Evolutionary conservation across 2,797 vertebrate species (phyloP).

Genomic region (Columba guinea): DNA sequence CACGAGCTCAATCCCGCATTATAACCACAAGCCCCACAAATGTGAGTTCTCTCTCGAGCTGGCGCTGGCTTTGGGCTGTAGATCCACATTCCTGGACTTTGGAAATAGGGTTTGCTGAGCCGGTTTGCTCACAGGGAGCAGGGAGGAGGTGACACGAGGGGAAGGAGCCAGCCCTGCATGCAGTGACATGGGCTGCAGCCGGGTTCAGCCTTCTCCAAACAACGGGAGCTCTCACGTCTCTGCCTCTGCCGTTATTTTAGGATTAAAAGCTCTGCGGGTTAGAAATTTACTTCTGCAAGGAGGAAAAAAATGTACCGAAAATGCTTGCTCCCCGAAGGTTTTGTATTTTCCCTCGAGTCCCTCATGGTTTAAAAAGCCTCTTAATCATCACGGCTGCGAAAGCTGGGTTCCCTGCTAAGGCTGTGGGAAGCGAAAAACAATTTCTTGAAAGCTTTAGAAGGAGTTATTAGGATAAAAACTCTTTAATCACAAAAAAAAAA

Average conservation of each 20-base stretch:
- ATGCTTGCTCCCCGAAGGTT: not conserved
- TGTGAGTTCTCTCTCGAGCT: not conserved
- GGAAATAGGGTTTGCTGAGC: not conserved
- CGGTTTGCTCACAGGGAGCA: not conserved
- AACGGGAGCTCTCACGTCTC: constrained; percentile 26
- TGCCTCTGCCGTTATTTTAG: constrained; percentile 71
- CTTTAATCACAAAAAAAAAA: not conserved
- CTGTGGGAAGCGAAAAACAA: constrained; percentile 55
- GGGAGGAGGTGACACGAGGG: not conserved
- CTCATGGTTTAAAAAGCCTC: constrained; percentile 4
- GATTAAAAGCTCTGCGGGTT: constrained; percentile 64
- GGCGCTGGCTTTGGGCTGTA: not conserved
- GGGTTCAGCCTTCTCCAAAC: constrained; percentile 39
- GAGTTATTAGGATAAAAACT: constrained; percentile 32
- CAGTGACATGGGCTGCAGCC: not conserved
- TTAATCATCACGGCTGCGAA: constrained; percentile 48
- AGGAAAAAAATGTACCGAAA: constrained; percentile 3
- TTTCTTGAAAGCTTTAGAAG: constrained; percentile 29
- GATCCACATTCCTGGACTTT: not conserved
- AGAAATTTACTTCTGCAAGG: constrained; percentile 63
- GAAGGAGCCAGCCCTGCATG: not conserved
- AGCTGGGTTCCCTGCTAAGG: constrained; percentile 42
- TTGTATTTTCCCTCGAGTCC: not conserved
- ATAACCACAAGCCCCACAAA: not conserved
- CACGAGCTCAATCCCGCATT: not conserved